Evolutionary conservation across 2,888 invertebrate species (phyloP).

Genomic region (Cheilosia impressa): DNA sequence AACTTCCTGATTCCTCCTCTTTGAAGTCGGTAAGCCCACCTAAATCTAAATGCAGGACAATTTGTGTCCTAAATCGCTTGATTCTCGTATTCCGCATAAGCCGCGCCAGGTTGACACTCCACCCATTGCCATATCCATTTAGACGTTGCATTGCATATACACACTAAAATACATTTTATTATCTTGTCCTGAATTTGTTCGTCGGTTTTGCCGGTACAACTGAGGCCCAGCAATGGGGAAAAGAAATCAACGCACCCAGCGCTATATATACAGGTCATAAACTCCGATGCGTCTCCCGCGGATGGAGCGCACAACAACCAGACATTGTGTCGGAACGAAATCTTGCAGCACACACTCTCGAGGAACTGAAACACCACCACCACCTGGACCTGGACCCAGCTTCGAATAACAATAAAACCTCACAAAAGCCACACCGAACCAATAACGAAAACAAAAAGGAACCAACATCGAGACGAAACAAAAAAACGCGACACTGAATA

Average conservation of each 20-base stretch:
- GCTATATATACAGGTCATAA: neutral
- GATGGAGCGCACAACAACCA: constrained; percentile 37
- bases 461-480: constrained; percentile 31
- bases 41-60: too few species aligned
- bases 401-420: constrained; percentile 61
- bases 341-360: constrained; percentile 20
- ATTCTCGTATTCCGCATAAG: constrained; percentile 15
- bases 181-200: constrained; percentile 72
- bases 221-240: constrained; percentile 30
- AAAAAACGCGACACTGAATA: constrained; percentile 50
- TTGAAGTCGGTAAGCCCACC: too few species aligned
- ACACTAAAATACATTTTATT: constrained; percentile 61
- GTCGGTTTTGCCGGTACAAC: constrained; percentile 55
- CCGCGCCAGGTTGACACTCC: constrained; percentile 25
- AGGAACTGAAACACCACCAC: constrained; percentile 39
- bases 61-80: too few species aligned
- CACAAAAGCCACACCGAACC: constrained; percentile 15
- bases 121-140: constrained; percentile 24
- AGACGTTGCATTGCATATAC: constrained; percentile 21
- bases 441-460: neutral
- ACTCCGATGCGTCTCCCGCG: constrained; percentile 34
- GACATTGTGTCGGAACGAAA: constrained; percentile 72
- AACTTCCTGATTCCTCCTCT: too few species aligned
- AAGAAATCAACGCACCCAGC: constrained; percentile 53
- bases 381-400: constrained; percentile 68